Evolutionary conservation across 2,113 vertebrate genomes (phyloP).

Genomic region (Limanda limanda): DNA sequence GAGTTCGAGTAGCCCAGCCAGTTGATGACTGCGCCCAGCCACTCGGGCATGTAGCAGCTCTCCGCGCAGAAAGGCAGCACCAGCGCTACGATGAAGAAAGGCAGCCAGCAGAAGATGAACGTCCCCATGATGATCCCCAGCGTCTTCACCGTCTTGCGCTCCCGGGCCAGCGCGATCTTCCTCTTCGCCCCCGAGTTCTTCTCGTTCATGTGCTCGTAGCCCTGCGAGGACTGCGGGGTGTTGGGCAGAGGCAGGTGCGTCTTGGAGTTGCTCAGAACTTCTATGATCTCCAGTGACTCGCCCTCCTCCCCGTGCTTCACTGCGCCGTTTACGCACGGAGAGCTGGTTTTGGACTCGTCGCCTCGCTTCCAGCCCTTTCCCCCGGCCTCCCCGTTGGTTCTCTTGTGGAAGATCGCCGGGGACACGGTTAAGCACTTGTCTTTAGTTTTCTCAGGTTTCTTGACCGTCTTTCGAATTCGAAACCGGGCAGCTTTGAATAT

Average conservation of each 20-base stretch:
- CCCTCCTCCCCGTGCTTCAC: conserved; percentile 85
- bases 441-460: conserved; percentile 87
- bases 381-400: conserved; percentile 82
- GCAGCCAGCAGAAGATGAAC: conserved; percentile 98
- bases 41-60: conserved; percentile 92
- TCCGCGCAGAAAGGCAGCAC: conserved; percentile 93
- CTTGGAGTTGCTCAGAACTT: conserved; percentile 88
- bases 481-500: conserved; percentile 97
- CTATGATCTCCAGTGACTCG: conserved; percentile 89
- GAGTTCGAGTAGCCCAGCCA: conserved; percentile 99
- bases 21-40: conserved; percentile 92
- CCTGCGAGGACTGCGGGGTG: conserved; percentile 74
- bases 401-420: conserved; percentile 80
- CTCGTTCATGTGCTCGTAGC: conserved; percentile 86
- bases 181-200: conserved; percentile 88
- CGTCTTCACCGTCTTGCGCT: conserved; percentile 96
- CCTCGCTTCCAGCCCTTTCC: conserved; percentile 82
- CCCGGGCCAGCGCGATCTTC: conserved; percentile 92
- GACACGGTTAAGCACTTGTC: conserved; percentile 83
- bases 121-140: conserved; percentile 98
- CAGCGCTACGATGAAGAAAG: conserved; percentile 96
- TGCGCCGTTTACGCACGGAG: conserved; percentile 88
- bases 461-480: conserved; percentile 94
- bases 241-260: conserved; percentile 90
- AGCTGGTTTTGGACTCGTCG: conserved; percentile 75